Conservation (phyloP, 1,140 invertebrate species). For the Cydia pomonella region DNA sequence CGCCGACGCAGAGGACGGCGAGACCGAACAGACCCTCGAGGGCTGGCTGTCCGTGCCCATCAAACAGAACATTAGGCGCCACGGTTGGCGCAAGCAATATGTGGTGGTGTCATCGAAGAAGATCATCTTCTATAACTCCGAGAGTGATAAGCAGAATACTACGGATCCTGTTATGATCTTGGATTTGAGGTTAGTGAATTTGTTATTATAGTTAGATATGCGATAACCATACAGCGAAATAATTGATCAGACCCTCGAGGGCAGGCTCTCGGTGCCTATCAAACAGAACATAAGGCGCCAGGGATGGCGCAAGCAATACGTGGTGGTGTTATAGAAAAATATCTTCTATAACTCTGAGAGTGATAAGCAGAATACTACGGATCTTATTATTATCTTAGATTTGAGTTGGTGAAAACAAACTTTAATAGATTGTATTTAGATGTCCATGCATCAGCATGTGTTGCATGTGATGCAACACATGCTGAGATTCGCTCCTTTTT, state of each 20-base stretch:
- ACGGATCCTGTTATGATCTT: constrained; percentile 96
- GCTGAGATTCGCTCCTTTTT: no score
- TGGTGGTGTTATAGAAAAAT: constrained; percentile 97
- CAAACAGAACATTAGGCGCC: constrained; percentile 96
- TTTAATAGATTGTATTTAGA: no score
- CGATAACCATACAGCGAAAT: no score
- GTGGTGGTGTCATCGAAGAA: constrained; percentile 98
- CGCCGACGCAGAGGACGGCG: constrained; percentile 92
- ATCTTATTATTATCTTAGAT: constrained; percentile 97
- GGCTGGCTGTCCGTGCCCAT: constrained; percentile 97
- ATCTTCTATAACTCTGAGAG: constrained; percentile 98
- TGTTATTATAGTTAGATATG: not conserved
- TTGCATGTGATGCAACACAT: no score
- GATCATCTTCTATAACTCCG: constrained; percentile 98
- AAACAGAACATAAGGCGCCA: constrained; percentile 97
- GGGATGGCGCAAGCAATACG: constrained; percentile 98
- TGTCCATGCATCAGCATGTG: no score
- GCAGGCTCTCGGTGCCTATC: constrained; percentile 96
- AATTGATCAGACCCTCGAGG: constrained; percentile 93
- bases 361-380: constrained; percentile 94
- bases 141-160: constrained; percentile 94
- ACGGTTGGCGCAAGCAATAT: constrained; percentile 98
- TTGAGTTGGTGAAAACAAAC: constrained; percentile 89
- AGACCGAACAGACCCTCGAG: constrained; percentile 91
- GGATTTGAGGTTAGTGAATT: constrained; percentile 90